phyloP scores from a whole-genome alignment of 2,113 vertebrate genomes.

The Orientallactaga bullata region DNA sequence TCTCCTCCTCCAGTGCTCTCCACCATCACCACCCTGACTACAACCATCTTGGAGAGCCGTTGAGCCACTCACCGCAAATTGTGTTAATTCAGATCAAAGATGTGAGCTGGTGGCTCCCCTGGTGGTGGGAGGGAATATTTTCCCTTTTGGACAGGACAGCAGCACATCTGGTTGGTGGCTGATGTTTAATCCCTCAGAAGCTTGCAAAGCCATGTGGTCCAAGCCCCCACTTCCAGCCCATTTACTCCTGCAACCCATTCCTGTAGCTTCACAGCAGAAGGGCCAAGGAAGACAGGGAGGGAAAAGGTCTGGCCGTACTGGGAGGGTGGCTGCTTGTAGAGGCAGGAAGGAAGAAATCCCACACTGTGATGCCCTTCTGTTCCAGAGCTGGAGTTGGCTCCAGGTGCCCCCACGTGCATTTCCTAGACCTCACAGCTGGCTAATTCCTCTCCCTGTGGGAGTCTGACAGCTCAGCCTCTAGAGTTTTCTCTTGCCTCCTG shows the following conservation, averaged over 20 bases:
- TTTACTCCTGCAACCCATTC: background rate
- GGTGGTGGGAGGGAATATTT: background rate
- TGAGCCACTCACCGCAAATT: background rate
- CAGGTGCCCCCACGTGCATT: background rate
- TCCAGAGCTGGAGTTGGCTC: background rate
- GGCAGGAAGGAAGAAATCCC: background rate
- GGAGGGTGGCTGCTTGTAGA: background rate
- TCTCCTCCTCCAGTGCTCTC: background rate
- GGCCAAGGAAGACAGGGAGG: background rate
- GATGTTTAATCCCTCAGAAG: background rate
- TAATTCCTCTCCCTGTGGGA: conserved; percentile 62
- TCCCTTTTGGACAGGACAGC: background rate
- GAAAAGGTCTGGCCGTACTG: background rate
- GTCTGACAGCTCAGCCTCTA: conserved; percentile 41
- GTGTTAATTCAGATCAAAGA: background rate
- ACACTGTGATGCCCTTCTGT: background rate
- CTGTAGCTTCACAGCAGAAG: background rate
- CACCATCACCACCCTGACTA: too few species aligned
- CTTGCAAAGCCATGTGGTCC: background rate
- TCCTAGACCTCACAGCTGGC: conserved; percentile 12
- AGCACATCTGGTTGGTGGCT: background rate
- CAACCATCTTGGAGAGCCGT: fast-evolving
- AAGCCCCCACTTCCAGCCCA: background rate
- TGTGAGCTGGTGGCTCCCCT: background rate
- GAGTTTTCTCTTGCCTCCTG: conserved; percentile 7